A percentile compares a stretch with the other conserved stretches of the same genome.
Evolutionary conservation across 1,140 invertebrate species (phyloP).

Genomic region (Pseudomyrmex flavicornis): DNA sequence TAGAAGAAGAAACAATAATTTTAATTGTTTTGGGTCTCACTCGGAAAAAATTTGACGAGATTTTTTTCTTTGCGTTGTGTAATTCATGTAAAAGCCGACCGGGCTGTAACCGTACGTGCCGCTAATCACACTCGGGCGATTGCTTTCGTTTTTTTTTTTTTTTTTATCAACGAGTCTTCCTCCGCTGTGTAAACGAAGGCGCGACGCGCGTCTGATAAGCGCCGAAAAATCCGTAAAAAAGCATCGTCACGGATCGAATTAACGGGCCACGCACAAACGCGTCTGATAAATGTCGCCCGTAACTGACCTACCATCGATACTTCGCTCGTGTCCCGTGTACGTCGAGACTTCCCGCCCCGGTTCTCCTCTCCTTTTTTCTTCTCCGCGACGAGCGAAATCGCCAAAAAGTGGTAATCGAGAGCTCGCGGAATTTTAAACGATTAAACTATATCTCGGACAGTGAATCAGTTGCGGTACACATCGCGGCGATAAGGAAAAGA

Average conservation of each 20-base stretch:
- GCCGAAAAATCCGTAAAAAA: constrained; percentile 19
- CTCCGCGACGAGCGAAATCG: neutral
- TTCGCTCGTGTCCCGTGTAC: neutral
- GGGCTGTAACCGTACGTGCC: too few species aligned
- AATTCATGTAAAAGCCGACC: too few species aligned
- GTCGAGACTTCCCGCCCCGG: neutral
- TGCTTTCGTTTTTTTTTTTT: neutral
- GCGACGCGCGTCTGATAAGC: constrained; percentile 21
- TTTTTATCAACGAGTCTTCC: constrained; percentile 37
- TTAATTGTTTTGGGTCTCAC: too few species aligned
- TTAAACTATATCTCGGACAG: neutral
- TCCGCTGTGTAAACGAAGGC: constrained; percentile 37
- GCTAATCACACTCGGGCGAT: neutral
- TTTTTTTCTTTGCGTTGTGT: too few species aligned
- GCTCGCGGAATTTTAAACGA: constrained; percentile 21
- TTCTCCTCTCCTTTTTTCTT: neutral
- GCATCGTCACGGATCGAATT: constrained; percentile 6
- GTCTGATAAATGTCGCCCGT: constrained; percentile 36
- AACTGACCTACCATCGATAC: constrained; percentile 57
- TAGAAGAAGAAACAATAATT: too few species aligned
- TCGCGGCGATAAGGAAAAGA: constrained; percentile 30
- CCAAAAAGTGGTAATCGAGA: constrained; percentile 18
- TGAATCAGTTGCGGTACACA: constrained; percentile 41
- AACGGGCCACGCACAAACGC: neutral
- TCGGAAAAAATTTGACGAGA: neutral